Evolutionary conservation across 2,888 invertebrate species (phyloP).

Genomic region (Dysmachus trigonus): DNA sequence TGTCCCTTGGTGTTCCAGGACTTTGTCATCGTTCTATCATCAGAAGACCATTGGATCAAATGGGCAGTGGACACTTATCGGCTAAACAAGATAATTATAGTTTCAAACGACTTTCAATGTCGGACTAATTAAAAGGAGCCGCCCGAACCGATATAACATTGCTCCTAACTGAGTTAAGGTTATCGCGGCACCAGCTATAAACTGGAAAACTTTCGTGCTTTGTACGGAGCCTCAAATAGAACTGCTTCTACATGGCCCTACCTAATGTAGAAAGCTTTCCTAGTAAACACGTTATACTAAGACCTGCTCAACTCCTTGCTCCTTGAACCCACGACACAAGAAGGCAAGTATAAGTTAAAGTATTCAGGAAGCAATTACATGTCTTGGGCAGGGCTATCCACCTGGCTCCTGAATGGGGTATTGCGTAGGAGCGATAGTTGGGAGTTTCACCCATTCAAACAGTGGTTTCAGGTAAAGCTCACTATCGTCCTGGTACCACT

Average conservation of each 20-base stretch:
- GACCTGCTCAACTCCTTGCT: constrained; percentile 3
- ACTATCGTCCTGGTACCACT: constrained; percentile 12
- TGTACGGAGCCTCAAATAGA: constrained; percentile 5
- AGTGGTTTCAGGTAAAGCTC: background rate
- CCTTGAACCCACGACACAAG: constrained; percentile 20
- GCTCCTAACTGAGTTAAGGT: background rate
- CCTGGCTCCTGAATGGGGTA: constrained; percentile 2
- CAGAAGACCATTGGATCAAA: background rate
- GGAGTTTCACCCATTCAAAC: constrained; percentile 15
- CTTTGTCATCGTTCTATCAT: background rate
- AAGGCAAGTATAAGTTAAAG: background rate
- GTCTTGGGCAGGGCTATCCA: constrained; percentile 16
- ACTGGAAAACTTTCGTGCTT: constrained; percentile 27
- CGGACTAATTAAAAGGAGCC: background rate
- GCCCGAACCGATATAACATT: background rate
- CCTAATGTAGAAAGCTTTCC: background rate
- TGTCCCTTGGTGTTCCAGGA: background rate
- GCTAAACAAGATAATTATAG: background rate
- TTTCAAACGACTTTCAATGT: background rate
- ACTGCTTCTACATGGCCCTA: background rate
- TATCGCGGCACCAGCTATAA: constrained; percentile 10
- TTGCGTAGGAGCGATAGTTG: background rate
- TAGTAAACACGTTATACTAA: constrained; percentile 22
- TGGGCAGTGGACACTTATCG: background rate
- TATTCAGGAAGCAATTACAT: constrained; percentile 36